Evolutionary conservation across 2,113 vertebrate species (phyloP), one percentile per base, ranked within the genome.

Genomic region (Galbula dea): DNA sequence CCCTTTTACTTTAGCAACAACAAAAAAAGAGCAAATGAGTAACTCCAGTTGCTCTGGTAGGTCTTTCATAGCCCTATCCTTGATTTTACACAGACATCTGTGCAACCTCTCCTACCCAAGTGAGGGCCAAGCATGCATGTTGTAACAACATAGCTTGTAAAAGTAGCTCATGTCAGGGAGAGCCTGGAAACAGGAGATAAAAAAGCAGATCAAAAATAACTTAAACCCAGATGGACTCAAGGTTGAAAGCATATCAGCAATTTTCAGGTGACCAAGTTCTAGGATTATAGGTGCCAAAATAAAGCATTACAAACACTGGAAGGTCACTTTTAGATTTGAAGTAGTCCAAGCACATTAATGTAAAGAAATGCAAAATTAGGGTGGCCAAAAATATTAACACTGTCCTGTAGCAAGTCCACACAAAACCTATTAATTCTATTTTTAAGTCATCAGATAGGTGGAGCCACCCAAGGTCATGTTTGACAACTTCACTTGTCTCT

Each of bases 121-220:
- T 41, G 49, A 88, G 43, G 32, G 36, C 73, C 9, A 80, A 83
- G 19, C 19, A 16, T n/a, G 39, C 34, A 54, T 65, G 41, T 54
- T 48, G 62, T 21, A 80, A 67, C 32, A 46, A 87, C 39, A 59
- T 2, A 36, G 66, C 49, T 66, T 93, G 62, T 57, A 87, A 77
- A 92, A 89, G 37, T 54, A 65, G 21, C 24, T 69, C 45, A 29
- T 83, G 72, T 55, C 84, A 94, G 69, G 78, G 69, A 62, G 3
- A 84, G n/a, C 45, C 74, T 83, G 78, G 54, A 93, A 95, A 83
- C 12, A 69, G 67, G 55, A 93, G 59, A 48, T 77, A 85, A 89
- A 90, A 26, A 32, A 5, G 0, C 54, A 77, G 71, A 80, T 85
- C 88, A 74, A 93, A 87, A 89, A 89, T 49, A 90, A 66, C 9